phyloP scores from a whole-genome alignment of 2,888 invertebrate species.

The Dasysyrphus albostriatus region DNA sequence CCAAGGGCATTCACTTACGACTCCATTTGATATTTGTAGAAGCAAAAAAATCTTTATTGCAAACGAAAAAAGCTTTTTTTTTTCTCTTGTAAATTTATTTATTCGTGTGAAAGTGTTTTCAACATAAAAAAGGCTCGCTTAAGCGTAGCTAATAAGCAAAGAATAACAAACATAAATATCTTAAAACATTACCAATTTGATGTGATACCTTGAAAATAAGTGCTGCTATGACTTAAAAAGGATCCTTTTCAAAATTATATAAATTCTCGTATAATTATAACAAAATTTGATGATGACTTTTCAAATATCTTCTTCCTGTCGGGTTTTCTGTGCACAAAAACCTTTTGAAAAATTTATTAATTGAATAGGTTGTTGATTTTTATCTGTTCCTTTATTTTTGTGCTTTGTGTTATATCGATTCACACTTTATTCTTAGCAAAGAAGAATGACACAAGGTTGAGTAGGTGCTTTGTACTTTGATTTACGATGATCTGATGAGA shows the following conservation, averaged over 20 bases:
- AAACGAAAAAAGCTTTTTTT: background rate
- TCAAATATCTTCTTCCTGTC: conserved; percentile 54
- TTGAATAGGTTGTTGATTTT: conserved; percentile 2
- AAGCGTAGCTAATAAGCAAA: conserved; percentile 41
- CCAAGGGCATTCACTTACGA: background rate
- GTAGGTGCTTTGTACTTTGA: conserved; percentile 63
- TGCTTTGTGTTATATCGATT: conserved; percentile 69
- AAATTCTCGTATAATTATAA: background rate
- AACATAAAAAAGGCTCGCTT: conserved; percentile 48
- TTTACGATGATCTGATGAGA: conserved; percentile 57
- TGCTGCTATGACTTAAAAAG: conserved; percentile 36
- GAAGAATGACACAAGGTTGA: conserved; percentile 65
- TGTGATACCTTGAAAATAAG: background rate
- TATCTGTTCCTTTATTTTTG: conserved; percentile 13
- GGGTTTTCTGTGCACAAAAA: conserved; percentile 52
- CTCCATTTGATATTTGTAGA: background rate
- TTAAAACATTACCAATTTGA: background rate
- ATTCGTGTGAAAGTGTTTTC: conserved; percentile 37
- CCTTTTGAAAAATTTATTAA: conserved; percentile 53
- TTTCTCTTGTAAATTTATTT: conserved; percentile 40
- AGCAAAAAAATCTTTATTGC: background rate
- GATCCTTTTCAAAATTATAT: conserved; percentile 34
- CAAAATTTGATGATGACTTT: conserved; percentile 15
- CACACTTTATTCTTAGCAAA: conserved; percentile 71
- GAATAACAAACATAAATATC: conserved; percentile 31